Base-by-base conservation (phyloP, 2,797 vertebrate species). In the Phylloscopus collybita region DNA sequence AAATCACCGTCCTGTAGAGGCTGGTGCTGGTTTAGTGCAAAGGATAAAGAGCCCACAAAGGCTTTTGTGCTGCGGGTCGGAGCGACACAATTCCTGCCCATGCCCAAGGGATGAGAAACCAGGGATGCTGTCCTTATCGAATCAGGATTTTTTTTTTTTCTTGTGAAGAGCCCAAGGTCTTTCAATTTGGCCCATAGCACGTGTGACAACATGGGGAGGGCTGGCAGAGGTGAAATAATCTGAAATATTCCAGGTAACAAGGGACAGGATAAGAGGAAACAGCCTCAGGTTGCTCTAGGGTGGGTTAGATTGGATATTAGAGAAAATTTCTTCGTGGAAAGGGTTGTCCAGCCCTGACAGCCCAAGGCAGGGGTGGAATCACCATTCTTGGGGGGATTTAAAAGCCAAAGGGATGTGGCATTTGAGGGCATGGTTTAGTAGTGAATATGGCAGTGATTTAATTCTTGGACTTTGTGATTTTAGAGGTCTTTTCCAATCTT, bases 181-280 rank as follows among this genome's bases (percentile, higher is more conserved):
- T 60, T 81, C 23, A 61, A 21, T 34, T 66, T 66, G 73, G 32
- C 10, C 38, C 51, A 1, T 1, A 29, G 34, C 1, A 0, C 8
- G 34, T 27, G 8, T 0, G 1, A 59, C 22, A n/a, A 11, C 32
- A 15, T 0, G 1, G 36, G n/a, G 49, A 79, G 18, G 18, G 30
- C 17, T 70, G 65, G 62, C 23, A 49, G 32, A 72, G 36, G 56
- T 18, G 57, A 64, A 73, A 64, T 60, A 47, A 74, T 9, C 40
- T 10, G n/a, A 74, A 78, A 74, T 81, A 42, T n/a, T 19, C 27
- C 30, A 11, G 13, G 7, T 23, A 6, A 38, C 3, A 14, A 38
- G 27, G 20, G 50, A 36, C 9, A 38, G 13, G 25, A 25, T 6
- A 4, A 44, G 13, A 62, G 13, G 23, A 26, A 82, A 70, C 6